Conservation (phyloP, 2,888 invertebrate species). For the Dendrolimus houi region DNA sequence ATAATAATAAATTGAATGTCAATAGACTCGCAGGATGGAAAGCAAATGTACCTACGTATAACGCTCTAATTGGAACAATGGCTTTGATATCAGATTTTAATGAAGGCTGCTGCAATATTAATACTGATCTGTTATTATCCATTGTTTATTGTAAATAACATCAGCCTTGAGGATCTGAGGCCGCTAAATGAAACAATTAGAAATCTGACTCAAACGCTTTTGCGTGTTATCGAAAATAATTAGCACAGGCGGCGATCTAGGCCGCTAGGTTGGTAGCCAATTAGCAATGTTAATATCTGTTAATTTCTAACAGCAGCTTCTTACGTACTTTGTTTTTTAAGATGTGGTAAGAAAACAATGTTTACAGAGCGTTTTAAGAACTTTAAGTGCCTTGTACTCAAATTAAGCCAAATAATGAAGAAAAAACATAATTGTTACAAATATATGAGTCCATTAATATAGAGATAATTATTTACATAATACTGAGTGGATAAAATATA, state of each 20-base stretch:
- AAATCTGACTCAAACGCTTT: slow-evolving; percentile 51
- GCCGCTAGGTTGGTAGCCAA: slow-evolving; percentile 37
- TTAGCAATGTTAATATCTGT: slow-evolving; percentile 47
- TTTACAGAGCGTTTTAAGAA: too few relatives aligned
- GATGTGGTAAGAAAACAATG: too few relatives aligned
- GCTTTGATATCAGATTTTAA: slow-evolving; percentile 15
- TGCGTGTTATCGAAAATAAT: slow-evolving; percentile 60
- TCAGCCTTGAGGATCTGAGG: slow-evolving; percentile 33
- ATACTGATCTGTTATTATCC: slow-evolving; percentile 29
- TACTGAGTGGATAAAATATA: slow-evolving; percentile 5
- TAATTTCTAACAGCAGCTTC: slow-evolving; percentile 16
- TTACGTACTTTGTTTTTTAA: background rate
- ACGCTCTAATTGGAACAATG: slow-evolving; percentile 10
- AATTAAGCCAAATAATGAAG: too few relatives aligned
- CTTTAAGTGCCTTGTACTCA: too few relatives aligned
- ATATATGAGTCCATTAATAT: too few relatives aligned
- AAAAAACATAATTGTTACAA: too few relatives aligned
- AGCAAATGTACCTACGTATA: background rate
- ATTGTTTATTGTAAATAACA: slow-evolving; percentile 38
- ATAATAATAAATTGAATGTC: background rate
- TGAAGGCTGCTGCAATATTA: slow-evolving; percentile 23
- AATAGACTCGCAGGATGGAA: background rate
- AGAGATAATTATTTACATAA: too few relatives aligned
- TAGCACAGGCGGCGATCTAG: slow-evolving; percentile 44
- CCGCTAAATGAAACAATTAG: slow-evolving; percentile 59